Evolutionary conservation across 2,113 vertebrate genomes (phyloP).

Genomic region (Patagioenas fasciata): DNA sequence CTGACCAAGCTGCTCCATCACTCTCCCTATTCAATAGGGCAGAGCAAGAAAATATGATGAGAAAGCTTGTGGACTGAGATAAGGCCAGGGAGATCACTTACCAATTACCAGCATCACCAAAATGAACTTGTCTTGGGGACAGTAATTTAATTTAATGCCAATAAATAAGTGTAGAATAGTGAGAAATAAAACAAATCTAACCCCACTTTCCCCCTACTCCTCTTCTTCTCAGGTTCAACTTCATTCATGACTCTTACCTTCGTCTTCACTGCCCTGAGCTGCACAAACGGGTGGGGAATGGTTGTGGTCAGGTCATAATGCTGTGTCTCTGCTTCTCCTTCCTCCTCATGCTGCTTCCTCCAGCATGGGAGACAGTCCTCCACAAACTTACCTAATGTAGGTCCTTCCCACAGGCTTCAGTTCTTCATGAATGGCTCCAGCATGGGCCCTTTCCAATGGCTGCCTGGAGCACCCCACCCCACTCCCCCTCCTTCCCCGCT

Average conservation of each 20-base stretch:
- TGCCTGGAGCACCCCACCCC: not conserved
- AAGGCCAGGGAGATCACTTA: not conserved
- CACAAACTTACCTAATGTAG: too few relatives aligned
- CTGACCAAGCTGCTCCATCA: not conserved
- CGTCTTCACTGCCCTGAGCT: not conserved
- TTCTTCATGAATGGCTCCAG: not conserved
- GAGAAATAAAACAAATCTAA: not conserved
- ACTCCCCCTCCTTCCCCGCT: not conserved
- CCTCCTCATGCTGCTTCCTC: not conserved
- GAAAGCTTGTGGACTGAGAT: not conserved
- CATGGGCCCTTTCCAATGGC: too few relatives aligned
- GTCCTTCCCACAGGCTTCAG: too few relatives aligned
- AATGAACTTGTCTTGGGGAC: not conserved
- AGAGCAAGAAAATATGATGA: not conserved
- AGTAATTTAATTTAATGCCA: not conserved
- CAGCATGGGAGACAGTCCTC: too few relatives aligned
- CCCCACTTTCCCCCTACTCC: not conserved
- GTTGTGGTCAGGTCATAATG: not conserved
- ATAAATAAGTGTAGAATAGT: not conserved
- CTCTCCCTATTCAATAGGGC: not conserved
- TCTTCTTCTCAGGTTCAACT: not conserved
- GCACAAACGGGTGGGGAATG: not conserved
- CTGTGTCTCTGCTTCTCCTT: not conserved
- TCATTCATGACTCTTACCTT: not conserved
- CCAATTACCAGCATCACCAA: not conserved